Percentiles rank a stretch among this genome's conserved stretches.
phyloP scores from a whole-genome alignment of 2,888 invertebrate species.

The Craniophora ligustri region DNA sequence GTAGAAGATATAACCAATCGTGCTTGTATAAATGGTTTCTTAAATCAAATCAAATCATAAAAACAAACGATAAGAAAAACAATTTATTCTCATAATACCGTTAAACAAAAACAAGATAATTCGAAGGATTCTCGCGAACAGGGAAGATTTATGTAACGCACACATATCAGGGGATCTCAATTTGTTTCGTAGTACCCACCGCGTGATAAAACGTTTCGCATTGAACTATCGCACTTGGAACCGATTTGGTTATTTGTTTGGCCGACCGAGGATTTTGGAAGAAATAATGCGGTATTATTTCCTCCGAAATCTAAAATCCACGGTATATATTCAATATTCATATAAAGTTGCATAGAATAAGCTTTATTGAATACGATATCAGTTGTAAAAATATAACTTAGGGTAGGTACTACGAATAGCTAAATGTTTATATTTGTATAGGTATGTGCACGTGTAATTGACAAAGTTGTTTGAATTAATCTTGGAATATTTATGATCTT shows the following conservation, averaged over 20 bases:
- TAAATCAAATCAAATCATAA: background rate
- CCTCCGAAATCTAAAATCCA: too few relatives aligned
- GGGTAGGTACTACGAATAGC: too few relatives aligned
- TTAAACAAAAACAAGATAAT: constrained; percentile 60
- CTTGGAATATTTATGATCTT: too few relatives aligned
- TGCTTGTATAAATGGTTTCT: too few relatives aligned
- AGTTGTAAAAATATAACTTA: too few relatives aligned
- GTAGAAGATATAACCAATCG: too few relatives aligned
- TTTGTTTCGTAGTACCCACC: constrained; percentile 54
- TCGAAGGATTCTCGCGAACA: constrained; percentile 52
- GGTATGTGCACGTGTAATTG: background rate
- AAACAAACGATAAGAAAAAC: constrained; percentile 10
- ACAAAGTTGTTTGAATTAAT: background rate
- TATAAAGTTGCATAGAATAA: too few relatives aligned
- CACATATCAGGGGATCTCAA: constrained; percentile 66
- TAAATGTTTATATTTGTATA: too few relatives aligned
- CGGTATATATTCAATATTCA: too few relatives aligned
- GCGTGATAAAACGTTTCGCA: constrained; percentile 52
- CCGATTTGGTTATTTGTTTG: constrained; percentile 57
- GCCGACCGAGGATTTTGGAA: constrained; percentile 32
- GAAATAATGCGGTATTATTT: too few relatives aligned
- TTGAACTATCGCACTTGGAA: constrained; percentile 54
- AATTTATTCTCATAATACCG: constrained; percentile 45
- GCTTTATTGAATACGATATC: too few relatives aligned
- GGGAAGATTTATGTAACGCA: constrained; percentile 65